Base-by-base conservation (phyloP, 2,113 vertebrate species). In the Aphyosemion australe region DNA sequence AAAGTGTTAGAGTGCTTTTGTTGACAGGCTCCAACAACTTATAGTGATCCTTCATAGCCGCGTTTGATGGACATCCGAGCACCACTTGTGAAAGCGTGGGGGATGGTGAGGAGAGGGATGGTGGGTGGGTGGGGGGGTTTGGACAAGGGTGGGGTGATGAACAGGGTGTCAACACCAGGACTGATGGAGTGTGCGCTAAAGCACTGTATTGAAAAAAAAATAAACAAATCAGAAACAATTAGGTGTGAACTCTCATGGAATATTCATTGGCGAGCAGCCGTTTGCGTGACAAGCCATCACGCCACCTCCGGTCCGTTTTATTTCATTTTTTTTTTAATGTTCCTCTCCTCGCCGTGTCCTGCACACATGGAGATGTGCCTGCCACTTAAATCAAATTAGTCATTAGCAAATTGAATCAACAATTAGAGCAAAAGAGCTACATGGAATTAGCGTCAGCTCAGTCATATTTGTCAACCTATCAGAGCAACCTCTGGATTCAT, bases 361-460 rank as follows among this genome's bases (percentile, higher is more conserved):
- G 82, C 83, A 78, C 84, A 84, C 87, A 90, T 81, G 86, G 84
- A 87, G 84, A 82, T 83, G 79, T 81, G 89, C 82, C 92, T 92
- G 90, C 88, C 90, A 92, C 91, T 96, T 95, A 95, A 93, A 94
- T 95, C 92, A 95, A 94, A 96, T 94, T 89, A 94, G 88, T 92
- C 93, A 94, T 94, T 92, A 89, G 90, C 92, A 92, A 92, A 94
- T 92, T 92, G 89, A 92, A 92, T 93, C 90, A 93, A 92, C 91
- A 94, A 94, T 92, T 93, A 92, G 92, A 92, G 92, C 93, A 93
- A 93, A 94, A 93, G 86, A 90, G 93, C 90, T 87, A 84, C 89
- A 93, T 94, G 92, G 72, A 88, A 93, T 94, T 94, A 94, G 92
- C 89, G 92, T 95, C 93, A 94, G 82, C 84, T 84, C 74, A 77